Conservation (phyloP, 2,888 invertebrate genomes). For the Dolichomitus sp. region DNA sequence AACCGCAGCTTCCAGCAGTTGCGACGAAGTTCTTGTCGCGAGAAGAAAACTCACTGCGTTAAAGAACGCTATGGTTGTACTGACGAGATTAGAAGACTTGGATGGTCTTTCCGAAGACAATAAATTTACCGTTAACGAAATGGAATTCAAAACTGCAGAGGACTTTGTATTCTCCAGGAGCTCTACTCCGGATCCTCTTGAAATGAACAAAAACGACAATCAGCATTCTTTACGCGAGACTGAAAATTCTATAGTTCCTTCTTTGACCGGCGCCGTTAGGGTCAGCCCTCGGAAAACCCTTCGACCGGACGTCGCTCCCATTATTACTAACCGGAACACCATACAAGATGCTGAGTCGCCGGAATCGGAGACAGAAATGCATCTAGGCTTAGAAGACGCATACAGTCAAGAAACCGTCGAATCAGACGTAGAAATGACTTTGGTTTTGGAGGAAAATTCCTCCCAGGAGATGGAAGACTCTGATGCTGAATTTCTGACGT, state of each 20-base stretch:
- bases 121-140: neutral
- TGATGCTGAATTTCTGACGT: neutral
- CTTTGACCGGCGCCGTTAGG: neutral
- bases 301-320: neutral
- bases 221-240: neutral
- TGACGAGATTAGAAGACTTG: conserved; percentile 61
- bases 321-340: neutral
- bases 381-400: conserved; percentile 18
- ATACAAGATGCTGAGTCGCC: neutral
- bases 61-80: conserved; percentile 60
- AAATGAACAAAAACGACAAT: conserved; percentile 14
- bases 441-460: conserved; percentile 27
- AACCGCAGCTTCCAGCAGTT: neutral
- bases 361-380: conserved; percentile 34
- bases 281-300: neutral
- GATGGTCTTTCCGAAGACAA: conserved; percentile 25
- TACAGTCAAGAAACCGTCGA: neutral
- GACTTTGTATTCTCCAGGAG: neutral
- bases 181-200: conserved; percentile 15
- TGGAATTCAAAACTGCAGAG: neutral
- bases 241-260: neutral
- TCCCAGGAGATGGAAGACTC: neutral
- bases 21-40: conserved; percentile 4
- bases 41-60: conserved; percentile 39
- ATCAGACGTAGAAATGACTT: conserved; percentile 30